phyloP scores from a whole-genome alignment of 2,113 vertebrate genomes.

The Neotoma lepida region DNA sequence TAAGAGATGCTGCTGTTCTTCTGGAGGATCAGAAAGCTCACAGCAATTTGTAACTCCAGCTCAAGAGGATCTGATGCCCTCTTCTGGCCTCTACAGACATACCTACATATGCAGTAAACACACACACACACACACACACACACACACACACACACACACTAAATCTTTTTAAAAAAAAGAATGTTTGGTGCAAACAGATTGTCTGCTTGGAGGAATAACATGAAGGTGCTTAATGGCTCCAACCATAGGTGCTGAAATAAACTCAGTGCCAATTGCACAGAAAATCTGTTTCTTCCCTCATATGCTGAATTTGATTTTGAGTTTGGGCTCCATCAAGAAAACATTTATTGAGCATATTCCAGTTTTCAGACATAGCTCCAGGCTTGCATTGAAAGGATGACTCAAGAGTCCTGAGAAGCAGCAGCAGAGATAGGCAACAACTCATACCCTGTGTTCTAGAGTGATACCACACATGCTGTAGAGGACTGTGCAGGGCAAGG shows the following conservation, averaged over 20 bases:
- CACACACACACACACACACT: neutral
- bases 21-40: neutral
- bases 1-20: neutral
- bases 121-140: neutral
- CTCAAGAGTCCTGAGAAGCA: neutral
- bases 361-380: neutral
- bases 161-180: neutral
- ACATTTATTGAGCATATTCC: neutral
- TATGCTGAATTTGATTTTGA: neutral
- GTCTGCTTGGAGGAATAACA: neutral
- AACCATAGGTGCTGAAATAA: neutral
- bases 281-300: neutral
- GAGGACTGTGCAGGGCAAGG: neutral
- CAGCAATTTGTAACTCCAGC: neutral
- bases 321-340: neutral
- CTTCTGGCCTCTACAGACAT: neutral
- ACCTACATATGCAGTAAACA: too few relatives aligned
- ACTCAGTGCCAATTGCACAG: neutral
- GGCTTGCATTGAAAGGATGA: neutral
- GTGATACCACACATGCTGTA: neutral
- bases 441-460: neutral
- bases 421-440: neutral
- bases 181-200: neutral
- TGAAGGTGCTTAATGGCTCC: neutral
- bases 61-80: neutral